phyloP scores from a whole-genome alignment of 2,113 vertebrate species.

The Podiceps cristatus region DNA sequence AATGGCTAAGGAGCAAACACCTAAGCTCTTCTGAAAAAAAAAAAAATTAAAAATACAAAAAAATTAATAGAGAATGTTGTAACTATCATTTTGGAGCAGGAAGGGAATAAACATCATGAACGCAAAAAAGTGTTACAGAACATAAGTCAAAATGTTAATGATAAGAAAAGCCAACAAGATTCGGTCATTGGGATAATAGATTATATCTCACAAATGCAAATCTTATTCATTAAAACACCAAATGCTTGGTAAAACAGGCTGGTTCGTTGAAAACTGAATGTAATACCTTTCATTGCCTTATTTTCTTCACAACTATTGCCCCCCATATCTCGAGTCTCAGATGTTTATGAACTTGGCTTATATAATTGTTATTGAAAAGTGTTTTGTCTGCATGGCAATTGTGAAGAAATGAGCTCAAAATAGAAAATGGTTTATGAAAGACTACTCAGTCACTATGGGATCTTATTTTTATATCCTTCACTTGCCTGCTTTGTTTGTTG shows the following conservation, averaged over 20 bases:
- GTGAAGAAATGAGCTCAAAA: background rate
- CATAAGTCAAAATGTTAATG: background rate
- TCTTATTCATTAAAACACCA: background rate
- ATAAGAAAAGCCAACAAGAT: background rate
- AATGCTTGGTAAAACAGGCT: background rate
- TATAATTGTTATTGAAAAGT: background rate
- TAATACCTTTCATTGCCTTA: background rate
- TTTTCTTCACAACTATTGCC: background rate
- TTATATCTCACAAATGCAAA: background rate
- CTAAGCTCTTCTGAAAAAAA: background rate
- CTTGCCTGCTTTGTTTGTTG: background rate
- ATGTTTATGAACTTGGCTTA: background rate
- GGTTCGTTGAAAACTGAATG: background rate
- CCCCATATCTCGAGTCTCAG: fast-evolving
- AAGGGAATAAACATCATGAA: background rate
- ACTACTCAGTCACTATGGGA: background rate
- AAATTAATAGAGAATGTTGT: background rate
- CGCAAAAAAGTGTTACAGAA: background rate
- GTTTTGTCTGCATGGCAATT: background rate
- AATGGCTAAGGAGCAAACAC: background rate
- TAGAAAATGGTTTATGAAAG: background rate
- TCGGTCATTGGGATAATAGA: background rate
- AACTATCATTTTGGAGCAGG: background rate
- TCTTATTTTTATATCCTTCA: background rate
- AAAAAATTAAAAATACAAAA: background rate